A percentile compares a stretch with the other conserved stretches of the same genome.
phyloP scores from a whole-genome alignment of 1,140 invertebrate genomes.

The Caligus rogercresseyi region DNA sequence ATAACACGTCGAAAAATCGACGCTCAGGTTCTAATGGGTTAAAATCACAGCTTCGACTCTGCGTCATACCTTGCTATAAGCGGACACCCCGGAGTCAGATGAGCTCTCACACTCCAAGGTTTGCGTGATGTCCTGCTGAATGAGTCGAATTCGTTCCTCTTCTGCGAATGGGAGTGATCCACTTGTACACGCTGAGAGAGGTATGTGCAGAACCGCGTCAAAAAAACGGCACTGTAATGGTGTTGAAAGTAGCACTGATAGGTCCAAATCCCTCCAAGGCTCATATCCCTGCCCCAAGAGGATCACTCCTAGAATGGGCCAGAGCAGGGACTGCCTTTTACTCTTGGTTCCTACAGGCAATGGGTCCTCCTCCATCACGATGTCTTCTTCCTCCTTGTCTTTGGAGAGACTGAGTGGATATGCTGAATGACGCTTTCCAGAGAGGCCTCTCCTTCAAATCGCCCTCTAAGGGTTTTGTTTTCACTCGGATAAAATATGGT shows the following conservation, averaged over 20 bases:
- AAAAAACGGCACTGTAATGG: neutral
- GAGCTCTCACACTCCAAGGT: neutral
- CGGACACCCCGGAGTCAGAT: neutral
- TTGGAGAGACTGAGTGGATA: neutral
- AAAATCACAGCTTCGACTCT: neutral
- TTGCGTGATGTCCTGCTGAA: neutral
- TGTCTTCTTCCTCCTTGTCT: too few species aligned
- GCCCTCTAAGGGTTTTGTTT: neutral
- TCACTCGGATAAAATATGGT: neutral
- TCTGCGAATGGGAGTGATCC: neutral
- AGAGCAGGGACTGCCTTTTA: neutral
- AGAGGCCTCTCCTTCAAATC: neutral
- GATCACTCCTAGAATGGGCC: neutral
- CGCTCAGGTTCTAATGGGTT: too few species aligned
- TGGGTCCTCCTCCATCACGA: too few species aligned
- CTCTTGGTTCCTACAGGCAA: neutral
- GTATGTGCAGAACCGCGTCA: neutral
- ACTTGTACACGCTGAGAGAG: neutral
- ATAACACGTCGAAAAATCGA: too few species aligned
- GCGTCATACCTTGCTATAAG: neutral
- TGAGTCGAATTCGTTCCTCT: too few species aligned
- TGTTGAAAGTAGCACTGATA: neutral
- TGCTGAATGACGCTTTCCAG: neutral
- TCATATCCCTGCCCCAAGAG: neutral
- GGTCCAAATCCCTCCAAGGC: neutral